Evolutionary conservation across 2,797 vertebrate species (phyloP), one percentile per base, ranked within the genome.

Genomic region (Potorous gilbertii): DNA sequence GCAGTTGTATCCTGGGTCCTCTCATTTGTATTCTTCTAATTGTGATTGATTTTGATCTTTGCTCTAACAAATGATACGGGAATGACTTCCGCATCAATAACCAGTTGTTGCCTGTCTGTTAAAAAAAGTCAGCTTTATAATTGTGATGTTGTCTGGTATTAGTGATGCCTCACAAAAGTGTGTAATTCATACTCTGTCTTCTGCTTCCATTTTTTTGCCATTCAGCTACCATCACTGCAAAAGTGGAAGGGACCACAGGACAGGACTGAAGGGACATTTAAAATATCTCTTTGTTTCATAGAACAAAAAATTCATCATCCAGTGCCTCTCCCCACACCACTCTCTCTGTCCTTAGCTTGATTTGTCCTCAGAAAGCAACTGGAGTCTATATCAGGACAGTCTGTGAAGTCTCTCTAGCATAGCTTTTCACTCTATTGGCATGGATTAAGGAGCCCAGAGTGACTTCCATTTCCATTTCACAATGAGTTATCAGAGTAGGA

Each of bases 281-380:
- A 74, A 74, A 74, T 74, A 21, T 74, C 31, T n/a, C 1, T 66
- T n/a, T 74, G 59, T 66, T 74, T 74, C 16, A 74, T n/a, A 16
- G 14, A 74, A n/a, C 62, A 74, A 74, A 40, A n/a, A 74, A 40
- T 21, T 74, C 34, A 74, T 74, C 34, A 40, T 16, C 16, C 16
- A 40, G 8, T 18, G 1, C 0, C 34, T 16, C 16, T 52, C 34
- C 34, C 13, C 31, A 5, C 14, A 0, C 13, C 14, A 5, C n/a
- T n/a, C 34, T n/a, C 62, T 66, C 34, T 66, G 34, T 34, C 14
- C 34, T 66, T 66, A 66, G 14, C 34, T 74, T 74, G 57, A 59
- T 31, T 59, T 29, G 29, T 59, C 57, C 29, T 59, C 57, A 59
- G 57, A 59, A 31, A 59, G 29, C 11, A 31, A 3, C 3, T 74